A percentile compares a stretch with the other conserved stretches of the same genome.
Conservation (phyloP, 1,140 invertebrate genomes). For the Andricus grossulariae region DNA sequence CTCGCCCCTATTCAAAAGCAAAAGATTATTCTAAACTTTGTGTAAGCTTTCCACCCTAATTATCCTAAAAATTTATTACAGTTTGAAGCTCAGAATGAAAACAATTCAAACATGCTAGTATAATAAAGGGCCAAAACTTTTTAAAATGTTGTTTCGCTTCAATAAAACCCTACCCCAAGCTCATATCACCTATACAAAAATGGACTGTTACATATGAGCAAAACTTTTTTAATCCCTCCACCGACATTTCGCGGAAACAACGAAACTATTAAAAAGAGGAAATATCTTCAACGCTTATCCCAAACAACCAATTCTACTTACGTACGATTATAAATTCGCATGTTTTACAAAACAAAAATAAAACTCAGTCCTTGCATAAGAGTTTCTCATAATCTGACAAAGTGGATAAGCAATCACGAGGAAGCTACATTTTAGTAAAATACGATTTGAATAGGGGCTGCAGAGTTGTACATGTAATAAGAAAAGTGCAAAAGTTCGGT, state of each 20-base stretch:
- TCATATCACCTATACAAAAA: neutral
- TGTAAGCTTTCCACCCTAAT: too few relatives aligned
- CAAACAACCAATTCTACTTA: neutral
- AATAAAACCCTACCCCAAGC: too few relatives aligned
- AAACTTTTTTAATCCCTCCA: slow-evolving; percentile 11
- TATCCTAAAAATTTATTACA: too few relatives aligned
- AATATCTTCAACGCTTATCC: neutral
- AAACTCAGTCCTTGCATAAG: neutral
- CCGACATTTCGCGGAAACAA: neutral
- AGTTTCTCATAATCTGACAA: slow-evolving; percentile 7
- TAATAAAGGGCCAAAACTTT: too few relatives aligned
- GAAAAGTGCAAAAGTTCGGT: slow-evolving; percentile 33
- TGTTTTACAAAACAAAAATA: neutral
- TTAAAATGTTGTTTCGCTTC: too few relatives aligned
- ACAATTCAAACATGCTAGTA: too few relatives aligned
- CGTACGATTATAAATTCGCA: neutral
- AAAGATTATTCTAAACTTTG: too few relatives aligned
- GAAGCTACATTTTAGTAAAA: slow-evolving; percentile 36
- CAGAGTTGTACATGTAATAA: slow-evolving; percentile 8
- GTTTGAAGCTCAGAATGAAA: too few relatives aligned
- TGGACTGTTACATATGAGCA: neutral
- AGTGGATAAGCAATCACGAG: slow-evolving; percentile 16
- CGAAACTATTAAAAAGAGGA: neutral
- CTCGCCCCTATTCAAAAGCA: too few relatives aligned
- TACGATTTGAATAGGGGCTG: slow-evolving; percentile 33